Percentiles rank a stretch among this genome's conserved stretches.
These are phyloP conservation scores for Tricholaema leucomelas DNA, from an alignment of 2,113 vertebrate genomes.

Conservation along the genomic window DNA sequence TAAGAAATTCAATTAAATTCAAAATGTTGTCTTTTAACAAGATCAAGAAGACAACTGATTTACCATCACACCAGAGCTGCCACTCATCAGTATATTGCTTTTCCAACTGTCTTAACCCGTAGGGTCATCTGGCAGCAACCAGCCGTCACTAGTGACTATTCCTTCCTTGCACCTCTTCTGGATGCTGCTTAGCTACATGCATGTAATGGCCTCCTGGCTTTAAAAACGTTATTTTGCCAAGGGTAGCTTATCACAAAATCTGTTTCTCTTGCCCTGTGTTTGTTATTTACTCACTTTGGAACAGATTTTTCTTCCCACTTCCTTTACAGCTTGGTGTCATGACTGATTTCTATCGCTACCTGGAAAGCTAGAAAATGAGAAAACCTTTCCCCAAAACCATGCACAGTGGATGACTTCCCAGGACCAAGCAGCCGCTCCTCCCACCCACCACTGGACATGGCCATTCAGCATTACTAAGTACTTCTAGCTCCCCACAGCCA, in stretches of 20 bases:
- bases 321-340: neutral
- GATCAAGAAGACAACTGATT: neutral
- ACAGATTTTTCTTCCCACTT: neutral
- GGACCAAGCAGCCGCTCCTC: constrained; percentile 10
- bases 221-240: neutral
- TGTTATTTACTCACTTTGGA: neutral
- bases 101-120: neutral
- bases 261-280: neutral
- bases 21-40: neutral
- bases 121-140: neutral
- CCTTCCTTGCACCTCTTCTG: neutral
- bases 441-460: neutral
- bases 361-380: neutral
- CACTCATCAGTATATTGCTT: neutral
- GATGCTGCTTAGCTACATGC: neutral
- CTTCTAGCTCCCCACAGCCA: constrained; percentile 20
- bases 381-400: neutral
- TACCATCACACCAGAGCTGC: neutral
- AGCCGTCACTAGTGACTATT: neutral
- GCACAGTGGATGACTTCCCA: neutral
- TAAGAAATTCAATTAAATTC: neutral
- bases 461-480: constrained; percentile 22
- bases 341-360: neutral
- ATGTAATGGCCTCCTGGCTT: neutral
- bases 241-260: neutral